A percentile compares a stretch with the other conserved stretches of the same genome.
Evolutionary conservation across 2,797 vertebrate species (phyloP).

Genomic region (Allobates femoralis): DNA sequence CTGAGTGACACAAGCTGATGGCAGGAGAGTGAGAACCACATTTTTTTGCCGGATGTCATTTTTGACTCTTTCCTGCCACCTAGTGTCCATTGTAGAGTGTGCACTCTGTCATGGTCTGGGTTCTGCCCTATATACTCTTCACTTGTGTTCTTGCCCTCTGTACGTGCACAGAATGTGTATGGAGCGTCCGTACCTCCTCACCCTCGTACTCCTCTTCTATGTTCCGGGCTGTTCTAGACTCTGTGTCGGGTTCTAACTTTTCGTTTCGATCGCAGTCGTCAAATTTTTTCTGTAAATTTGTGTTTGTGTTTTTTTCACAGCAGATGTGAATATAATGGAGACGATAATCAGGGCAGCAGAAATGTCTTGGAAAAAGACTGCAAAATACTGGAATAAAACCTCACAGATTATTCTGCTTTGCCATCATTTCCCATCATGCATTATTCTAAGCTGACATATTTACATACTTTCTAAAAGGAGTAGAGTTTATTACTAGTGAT

Average conservation of each 20-base stretch:
- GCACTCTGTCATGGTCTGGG: background rate
- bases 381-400: background rate
- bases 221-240: background rate
- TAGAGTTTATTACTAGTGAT: no score
- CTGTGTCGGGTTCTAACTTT: no score
- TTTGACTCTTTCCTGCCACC: background rate
- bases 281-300: background rate
- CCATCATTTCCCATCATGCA: background rate
- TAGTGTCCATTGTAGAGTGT: slow-evolving; percentile 4
- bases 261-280: no score
- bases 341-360: background rate
- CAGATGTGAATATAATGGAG: background rate
- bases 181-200: background rate
- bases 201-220: no score
- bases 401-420: no score
- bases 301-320: background rate
- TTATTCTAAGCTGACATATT: background rate
- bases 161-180: no score
- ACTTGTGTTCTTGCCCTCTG: background rate
- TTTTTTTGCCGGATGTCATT: background rate
- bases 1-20: background rate
- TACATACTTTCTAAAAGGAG: background rate
- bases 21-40: background rate
- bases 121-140: background rate
- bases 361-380: background rate